Base-by-base conservation (phyloP, 2,113 vertebrate genomes). In the Nyctibius bracteatus region DNA sequence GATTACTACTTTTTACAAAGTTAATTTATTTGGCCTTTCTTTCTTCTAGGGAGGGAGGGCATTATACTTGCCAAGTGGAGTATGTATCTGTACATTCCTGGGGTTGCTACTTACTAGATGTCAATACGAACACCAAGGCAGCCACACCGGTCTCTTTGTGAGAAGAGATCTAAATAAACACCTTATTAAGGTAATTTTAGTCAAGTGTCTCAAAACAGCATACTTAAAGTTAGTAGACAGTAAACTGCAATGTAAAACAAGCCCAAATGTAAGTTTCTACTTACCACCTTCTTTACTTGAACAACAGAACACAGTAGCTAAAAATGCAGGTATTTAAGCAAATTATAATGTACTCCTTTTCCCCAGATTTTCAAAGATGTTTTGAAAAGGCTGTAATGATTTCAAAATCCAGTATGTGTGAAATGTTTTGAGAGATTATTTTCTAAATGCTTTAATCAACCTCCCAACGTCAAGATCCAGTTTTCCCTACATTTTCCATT, bases 11-110 rank as follows among this genome's bases (percentile, higher is more conserved):
- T 92, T 73, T 91, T 57, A 83, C n/a, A 30, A 96, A 96, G 82
- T 95, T 96, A 94, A 97, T 96, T 95, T 96, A 96, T 88, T 94
- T 96, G 95, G 96, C 93, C 93, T 97, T 91, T 81, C 90, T 94
- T 82, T 96, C 87, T 81, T 77, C 54, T 79, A 73, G 86, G 72
- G 80, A 93, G 62, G 49, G 61, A 87, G 80, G 75, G 37, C 28
- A 7, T 66, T 88, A 47, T 14, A 77, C 52, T 94, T 88, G 81
- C 68, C 82, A 94, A 94, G 51, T 20, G 33, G 33, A 74, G 65
- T 72, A 61, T 18, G 27, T 10, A 57, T 54, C 84, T 84, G 33
- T 70, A 57, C 59, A 14, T 95, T 97, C 87, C 87, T 8, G 31
- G 79, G 78, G 75, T 77, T 97, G 88, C 96, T 91, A 71, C 81